Conservation (phyloP, 2,113 vertebrate genomes). For the Urocolius indicus region DNA sequence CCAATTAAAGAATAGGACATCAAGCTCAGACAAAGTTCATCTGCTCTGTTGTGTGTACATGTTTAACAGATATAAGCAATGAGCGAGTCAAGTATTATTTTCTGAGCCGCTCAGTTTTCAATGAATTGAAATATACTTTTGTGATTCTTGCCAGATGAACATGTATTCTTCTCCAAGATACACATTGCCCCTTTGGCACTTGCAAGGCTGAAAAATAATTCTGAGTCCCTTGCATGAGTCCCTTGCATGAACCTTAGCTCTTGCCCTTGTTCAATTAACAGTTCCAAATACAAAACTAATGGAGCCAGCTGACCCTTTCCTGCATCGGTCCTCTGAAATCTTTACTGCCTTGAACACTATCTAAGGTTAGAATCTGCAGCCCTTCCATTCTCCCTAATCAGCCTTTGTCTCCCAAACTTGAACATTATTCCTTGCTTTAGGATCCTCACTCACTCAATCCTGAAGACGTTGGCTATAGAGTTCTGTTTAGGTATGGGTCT, state of each 20-base stretch:
- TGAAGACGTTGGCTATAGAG: not conserved
- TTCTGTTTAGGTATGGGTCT: not conserved
- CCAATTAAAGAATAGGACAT: not conserved
- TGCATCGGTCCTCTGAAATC: not conserved
- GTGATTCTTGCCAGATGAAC: constrained; percentile 8
- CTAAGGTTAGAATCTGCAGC: not conserved
- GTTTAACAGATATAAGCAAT: not conserved
- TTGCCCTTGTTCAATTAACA: not conserved
- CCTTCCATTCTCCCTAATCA: not conserved
- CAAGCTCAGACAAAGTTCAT: not conserved
- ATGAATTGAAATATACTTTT: not conserved
- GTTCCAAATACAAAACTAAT: not conserved
- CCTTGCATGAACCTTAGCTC: not conserved
- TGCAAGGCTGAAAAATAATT: not conserved
- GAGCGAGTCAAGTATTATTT: not conserved
- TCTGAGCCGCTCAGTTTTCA: not conserved
- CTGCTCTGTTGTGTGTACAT: not conserved
- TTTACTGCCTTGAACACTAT: not conserved
- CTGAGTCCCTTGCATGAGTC: not conserved
- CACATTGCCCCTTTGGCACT: not conserved
- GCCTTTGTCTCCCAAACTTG: not conserved
- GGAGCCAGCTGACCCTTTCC: not conserved
- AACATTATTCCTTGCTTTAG: not conserved
- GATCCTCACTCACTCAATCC: not conserved
- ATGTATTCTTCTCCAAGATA: not conserved